Base-by-base conservation (phyloP, 2,113 vertebrate species). In the Tauraco erythrolophus region DNA sequence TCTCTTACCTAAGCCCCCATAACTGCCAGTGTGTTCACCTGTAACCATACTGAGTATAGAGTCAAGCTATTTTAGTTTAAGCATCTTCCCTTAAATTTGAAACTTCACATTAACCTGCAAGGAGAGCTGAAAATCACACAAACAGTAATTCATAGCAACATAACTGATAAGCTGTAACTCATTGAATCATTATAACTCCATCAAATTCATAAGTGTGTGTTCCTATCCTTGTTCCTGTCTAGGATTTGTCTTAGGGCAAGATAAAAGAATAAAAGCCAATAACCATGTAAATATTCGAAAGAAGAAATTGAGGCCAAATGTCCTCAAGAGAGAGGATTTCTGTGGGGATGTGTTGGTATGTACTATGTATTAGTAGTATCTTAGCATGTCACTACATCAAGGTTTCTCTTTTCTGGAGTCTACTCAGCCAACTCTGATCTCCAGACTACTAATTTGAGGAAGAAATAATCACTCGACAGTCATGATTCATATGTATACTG, bases 111-210 rank as follows among this genome's bases (percentile, higher is more conserved):
- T 77, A 74, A 62, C 25, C 56, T 95, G n/a, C 33, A 74, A 83
- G 13, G 17, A 70, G n/a, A 77, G 17, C 7, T 83, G 53, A 89
- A 91, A 95, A 91, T 74, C 28, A 30, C 51, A 23, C 31, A 89
- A 89, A 62, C 4, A 51, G 13, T 46, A 89, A 66, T 58, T 91
- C 46, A 46, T 5, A 87, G 18, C 37, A 95, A 86, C n/a, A 74
- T 41, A 70, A 0, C 10, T 62, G 58, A 54, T 70, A 84, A 90
- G 19, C 28, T 74, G 13, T 50, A 77, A 91, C 54, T 94, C 83
- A 81, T 96, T 81, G 95, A 92, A 91, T 89, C 68, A n/a, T 81
- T 74, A 50, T 51, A 91, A 70, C 10, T 57, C 19, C 76, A 39
- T 37, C 41, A 77, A 35, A 74, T 92, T 77, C 10, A 4, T 68